phyloP scores from a whole-genome alignment of 2,797 vertebrate genomes.

The Liasis olivaceus region DNA sequence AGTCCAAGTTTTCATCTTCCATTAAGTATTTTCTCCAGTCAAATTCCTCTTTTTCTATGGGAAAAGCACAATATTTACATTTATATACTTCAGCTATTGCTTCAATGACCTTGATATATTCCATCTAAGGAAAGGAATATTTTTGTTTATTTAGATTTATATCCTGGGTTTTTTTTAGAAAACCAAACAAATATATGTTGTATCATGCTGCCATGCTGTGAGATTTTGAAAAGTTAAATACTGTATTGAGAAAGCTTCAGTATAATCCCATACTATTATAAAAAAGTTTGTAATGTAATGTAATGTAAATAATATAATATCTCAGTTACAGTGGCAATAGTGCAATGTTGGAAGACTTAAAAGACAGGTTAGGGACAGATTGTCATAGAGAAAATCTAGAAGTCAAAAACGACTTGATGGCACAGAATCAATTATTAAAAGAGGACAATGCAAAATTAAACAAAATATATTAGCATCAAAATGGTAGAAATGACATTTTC shows the following conservation, averaged over 20 bases:
- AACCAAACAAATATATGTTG: background rate
- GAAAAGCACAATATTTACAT: background rate
- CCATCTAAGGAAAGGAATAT: background rate
- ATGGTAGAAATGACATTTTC: background rate
- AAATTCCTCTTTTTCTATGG: slow-evolving; percentile 88
- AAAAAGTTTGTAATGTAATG: background rate
- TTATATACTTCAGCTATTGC: background rate
- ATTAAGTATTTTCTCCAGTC: slow-evolving; percentile 92
- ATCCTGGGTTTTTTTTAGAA: background rate
- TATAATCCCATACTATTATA: background rate
- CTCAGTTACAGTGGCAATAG: background rate
- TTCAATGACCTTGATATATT: slow-evolving; percentile 26
- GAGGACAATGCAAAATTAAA: background rate
- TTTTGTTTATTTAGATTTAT: background rate
- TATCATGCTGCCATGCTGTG: background rate
- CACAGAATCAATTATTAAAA: background rate
- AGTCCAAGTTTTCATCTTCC: slow-evolving; percentile 90
- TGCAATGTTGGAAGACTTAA: background rate
- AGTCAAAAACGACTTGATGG: background rate
- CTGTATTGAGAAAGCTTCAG: background rate
- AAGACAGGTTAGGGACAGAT: background rate
- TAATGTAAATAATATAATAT: background rate
- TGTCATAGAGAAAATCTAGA: background rate
- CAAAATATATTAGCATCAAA: background rate
- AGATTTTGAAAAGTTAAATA: background rate